These are phyloP conservation scores for Campopleginae sp. DNA, from an alignment of 2,888 invertebrate genomes.

Conservation along the genomic window DNA sequence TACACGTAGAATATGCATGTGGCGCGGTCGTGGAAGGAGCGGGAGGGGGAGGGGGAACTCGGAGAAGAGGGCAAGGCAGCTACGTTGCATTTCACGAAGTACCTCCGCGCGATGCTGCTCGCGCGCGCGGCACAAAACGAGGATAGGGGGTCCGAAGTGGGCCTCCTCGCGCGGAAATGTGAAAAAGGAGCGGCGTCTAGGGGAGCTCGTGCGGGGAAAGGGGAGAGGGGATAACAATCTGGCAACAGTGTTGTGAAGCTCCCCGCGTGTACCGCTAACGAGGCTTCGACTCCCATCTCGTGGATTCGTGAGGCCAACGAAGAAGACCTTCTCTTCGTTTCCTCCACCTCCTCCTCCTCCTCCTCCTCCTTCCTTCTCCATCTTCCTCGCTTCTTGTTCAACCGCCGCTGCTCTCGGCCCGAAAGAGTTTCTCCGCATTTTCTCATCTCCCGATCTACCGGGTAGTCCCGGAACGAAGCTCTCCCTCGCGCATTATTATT, in stretches of 20 bases:
- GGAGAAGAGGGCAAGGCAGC: conserved; percentile 1
- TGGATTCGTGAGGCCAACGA: conserved; percentile 57
- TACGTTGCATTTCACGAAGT: conserved; percentile 59
- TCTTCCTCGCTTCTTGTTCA: conserved; percentile 4
- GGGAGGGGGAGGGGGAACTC: background rate
- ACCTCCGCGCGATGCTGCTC: background rate
- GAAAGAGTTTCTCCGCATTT: background rate
- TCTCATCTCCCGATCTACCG: conserved; percentile 36
- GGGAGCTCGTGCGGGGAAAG: conserved; percentile 53
- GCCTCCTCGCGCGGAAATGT: conserved; percentile 28
- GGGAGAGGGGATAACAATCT: conserved; percentile 78
- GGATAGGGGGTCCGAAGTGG: conserved; percentile 6
- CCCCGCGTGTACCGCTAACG: conserved; percentile 81
- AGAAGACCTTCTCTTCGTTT: conserved; percentile 53
- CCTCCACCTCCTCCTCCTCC: background rate
- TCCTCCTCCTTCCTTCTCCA: background rate
- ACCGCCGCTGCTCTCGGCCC: background rate
- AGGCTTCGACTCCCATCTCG: conserved; percentile 79
- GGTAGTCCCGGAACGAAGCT: conserved; percentile 21
- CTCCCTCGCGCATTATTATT: conserved; percentile 11
- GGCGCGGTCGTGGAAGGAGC: background rate
- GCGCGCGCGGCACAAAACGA: conserved; percentile 4
- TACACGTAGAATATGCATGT: conserved; percentile 32
- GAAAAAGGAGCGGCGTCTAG: conserved; percentile 35
- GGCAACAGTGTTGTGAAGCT: conserved; percentile 80